Conservation (phyloP, 2,113 vertebrate species). For the Epinephelus moara region DNA sequence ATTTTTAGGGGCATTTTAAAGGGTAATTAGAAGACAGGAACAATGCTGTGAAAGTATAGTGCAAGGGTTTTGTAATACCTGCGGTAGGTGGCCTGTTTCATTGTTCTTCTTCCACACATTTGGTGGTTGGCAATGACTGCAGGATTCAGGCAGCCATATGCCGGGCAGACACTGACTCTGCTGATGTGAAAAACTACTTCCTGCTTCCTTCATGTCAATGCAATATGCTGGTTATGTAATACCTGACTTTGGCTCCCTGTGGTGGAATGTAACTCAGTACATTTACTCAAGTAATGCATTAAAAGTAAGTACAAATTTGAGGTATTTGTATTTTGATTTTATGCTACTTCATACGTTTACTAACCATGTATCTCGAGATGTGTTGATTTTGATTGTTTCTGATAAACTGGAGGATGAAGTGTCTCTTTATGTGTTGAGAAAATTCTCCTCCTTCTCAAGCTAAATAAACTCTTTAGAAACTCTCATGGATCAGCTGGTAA, state of each 20-base stretch:
- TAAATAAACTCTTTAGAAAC: no score
- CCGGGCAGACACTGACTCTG: constrained; percentile 50
- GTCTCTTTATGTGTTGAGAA: no score
- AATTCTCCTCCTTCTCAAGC: no score
- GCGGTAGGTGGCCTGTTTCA: constrained; percentile 71
- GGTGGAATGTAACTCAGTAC: no score
- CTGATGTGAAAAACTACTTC: constrained; percentile 19
- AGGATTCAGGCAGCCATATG: constrained; percentile 47
- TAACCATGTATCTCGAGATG: no score
- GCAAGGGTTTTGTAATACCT: constrained; percentile 46
- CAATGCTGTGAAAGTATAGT: constrained; percentile 72
- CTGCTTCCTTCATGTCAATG: constrained; percentile 37
- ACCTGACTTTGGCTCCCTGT: neutral
- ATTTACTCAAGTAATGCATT: no score
- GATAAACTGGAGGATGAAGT: no score
- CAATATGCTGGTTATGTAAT: constrained; percentile 18
- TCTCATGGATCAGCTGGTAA: no score
- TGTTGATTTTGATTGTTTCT: no score
- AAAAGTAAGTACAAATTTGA: no score
- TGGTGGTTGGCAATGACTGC: constrained; percentile 15
- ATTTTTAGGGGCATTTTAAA: constrained; percentile 69
- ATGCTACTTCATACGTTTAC: no score
- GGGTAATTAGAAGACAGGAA: constrained; percentile 73
- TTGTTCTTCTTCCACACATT: constrained; percentile 63
- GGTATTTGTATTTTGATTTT: no score